These are phyloP conservation scores for Pasiphila rectangulata DNA, from an alignment of 2,888 invertebrate genomes.

Conservation along the genomic window DNA sequence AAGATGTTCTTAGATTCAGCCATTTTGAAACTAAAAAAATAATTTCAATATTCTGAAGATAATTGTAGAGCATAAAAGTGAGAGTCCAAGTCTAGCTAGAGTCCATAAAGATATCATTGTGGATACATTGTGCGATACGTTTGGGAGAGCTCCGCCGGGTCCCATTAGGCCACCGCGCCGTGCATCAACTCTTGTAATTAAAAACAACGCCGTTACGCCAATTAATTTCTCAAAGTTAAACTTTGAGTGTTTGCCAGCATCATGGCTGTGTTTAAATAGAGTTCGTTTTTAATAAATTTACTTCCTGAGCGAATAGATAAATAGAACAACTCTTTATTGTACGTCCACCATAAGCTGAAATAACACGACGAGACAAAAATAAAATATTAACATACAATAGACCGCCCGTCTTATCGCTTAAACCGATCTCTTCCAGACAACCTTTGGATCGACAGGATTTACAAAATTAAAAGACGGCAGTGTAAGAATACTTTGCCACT, in stretches of 20 bases:
- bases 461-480: too few species aligned
- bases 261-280: not conserved
- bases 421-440: too few species aligned
- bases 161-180: not conserved
- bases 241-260: constrained; percentile 48
- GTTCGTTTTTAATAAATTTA: not conserved
- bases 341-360: too few species aligned
- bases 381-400: too few species aligned
- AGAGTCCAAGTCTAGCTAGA: not conserved
- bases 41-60: not conserved
- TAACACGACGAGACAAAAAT: too few species aligned
- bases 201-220: constrained; percentile 70
- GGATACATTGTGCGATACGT: constrained; percentile 1
- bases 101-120: not conserved
- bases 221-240: constrained; percentile 78
- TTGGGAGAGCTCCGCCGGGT: not conserved
- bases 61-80: not conserved
- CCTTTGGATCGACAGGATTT: too few species aligned
- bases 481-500: too few species aligned
- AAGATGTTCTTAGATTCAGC: too few species aligned
- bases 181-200: constrained; percentile 50
- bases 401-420: too few species aligned
- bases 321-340: too few species aligned
- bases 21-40: too few species aligned
- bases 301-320: too few species aligned